Conservation (phyloP, 2,113 vertebrate genomes). For the Recurvirostra avosetta region DNA sequence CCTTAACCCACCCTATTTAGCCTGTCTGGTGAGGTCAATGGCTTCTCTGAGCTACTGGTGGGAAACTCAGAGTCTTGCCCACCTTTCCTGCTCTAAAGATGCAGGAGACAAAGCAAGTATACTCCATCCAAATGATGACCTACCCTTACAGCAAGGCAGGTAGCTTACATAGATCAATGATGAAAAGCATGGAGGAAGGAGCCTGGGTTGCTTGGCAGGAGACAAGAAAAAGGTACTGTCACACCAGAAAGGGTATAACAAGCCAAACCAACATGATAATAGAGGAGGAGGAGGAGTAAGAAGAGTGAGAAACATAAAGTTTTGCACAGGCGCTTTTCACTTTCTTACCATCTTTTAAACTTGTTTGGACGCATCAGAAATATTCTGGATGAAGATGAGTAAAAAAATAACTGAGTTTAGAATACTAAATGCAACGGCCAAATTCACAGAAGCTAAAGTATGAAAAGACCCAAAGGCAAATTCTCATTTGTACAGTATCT, state of each 20-base stretch:
- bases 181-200: background rate
- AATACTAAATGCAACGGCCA: slow-evolving; percentile 28
- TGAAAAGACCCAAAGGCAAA: slow-evolving; percentile 54
- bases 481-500: slow-evolving; percentile 9
- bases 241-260: background rate
- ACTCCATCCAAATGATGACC: background rate
- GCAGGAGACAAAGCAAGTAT: background rate
- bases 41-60: background rate
- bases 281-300: background rate
- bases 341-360: background rate
- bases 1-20: background rate
- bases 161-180: background rate
- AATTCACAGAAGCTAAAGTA: slow-evolving; percentile 33
- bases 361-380: background rate
- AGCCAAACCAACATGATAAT: background rate
- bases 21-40: background rate
- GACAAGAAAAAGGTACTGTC: background rate
- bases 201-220: background rate
- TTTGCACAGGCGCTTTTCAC: background rate
- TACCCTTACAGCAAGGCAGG: background rate
- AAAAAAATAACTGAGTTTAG: background rate
- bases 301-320: background rate
- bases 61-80: background rate
- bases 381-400: background rate
- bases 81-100: background rate